Evolutionary conservation across 2,113 vertebrate genomes (phyloP), one percentile per base, ranked within the genome.

Genomic region (Salvelinus sp.): DNA sequence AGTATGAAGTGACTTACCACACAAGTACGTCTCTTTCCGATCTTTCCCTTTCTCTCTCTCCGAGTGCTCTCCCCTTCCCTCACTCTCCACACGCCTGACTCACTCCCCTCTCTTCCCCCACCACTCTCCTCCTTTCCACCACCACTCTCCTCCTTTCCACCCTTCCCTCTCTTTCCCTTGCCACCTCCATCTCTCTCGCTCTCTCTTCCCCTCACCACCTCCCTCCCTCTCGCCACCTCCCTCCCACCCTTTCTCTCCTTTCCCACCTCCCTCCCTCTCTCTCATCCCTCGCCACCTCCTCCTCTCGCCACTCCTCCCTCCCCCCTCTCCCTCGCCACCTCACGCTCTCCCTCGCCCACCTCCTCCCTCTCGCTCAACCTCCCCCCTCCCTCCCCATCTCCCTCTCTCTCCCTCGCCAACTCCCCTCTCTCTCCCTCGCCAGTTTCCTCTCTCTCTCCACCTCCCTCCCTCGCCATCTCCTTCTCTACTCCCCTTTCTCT

Each of bases 1-100:
- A 54, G 50, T 54, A 6, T 78, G 10, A 84, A 81, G 74, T 33
- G 75, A 80, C 91, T 92, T 88, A 92, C 91, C 91, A 73, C 79
- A 30, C 14, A 67, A 67, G 50, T 16, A 79, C 63, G 44, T 69
- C 65, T 68, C 82, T 78, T 70, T 82, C 76, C 64, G 79, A 22
- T 22, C 23, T 33, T 10, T 22, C 16, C n/a, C 25, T 77, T 57
- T 65, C 70, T 28, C 30, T 66, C 20, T 20, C 22, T 12, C 54
- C 22, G 6, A 44, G 16, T 16, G 5, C 33, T 83, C 72, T 73
- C 50, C 71, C 18, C 54, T 16, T 30, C 6, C 48, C 47, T 44
- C 38, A 44, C 9, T 10, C 4, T 30, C 6, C 30, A 33, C 57
- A 38, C 20, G 1, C 20, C 28, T 73, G 16, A 60, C 57, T 23